phyloP scores from a whole-genome alignment of 2,797 vertebrate species.

The Gymnoscopelus braueri region DNA sequence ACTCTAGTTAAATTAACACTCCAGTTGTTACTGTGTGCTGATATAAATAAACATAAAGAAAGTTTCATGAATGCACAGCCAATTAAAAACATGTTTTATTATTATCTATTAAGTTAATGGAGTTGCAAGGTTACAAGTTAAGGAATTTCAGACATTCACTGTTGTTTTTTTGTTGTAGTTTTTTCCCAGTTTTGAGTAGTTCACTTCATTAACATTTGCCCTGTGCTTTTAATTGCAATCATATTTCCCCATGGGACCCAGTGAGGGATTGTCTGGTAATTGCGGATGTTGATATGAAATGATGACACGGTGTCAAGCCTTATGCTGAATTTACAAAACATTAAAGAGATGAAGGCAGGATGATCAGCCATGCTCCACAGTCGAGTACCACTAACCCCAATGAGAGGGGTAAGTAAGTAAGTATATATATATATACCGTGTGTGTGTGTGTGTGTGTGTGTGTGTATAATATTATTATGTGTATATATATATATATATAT shows the following conservation, averaged over 20 bases:
- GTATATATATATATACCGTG: neutral
- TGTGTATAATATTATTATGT: too few species aligned
- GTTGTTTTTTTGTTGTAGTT: constrained; percentile 47
- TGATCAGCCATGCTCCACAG: constrained; percentile 24
- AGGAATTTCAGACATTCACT: constrained; percentile 84
- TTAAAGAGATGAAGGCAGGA: constrained; percentile 38
- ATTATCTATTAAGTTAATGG: constrained; percentile 4
- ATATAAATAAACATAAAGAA: too few species aligned
- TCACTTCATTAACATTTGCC: constrained; percentile 99
- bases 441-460: neutral
- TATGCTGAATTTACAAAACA: constrained; percentile 62
- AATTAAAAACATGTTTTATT: neutral
- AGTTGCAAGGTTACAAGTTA: constrained; percentile 64
- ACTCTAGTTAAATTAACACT: too few species aligned
- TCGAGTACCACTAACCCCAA: constrained; percentile 5
- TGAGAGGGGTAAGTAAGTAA: constrained; percentile 1
- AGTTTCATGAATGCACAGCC: neutral
- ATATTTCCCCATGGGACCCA: constrained; percentile 90
- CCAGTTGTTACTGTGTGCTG: too few species aligned
- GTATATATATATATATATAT: too few species aligned
- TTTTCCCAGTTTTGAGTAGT: constrained; percentile 90
- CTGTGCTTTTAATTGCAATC: constrained; percentile 98
- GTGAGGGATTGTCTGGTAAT: constrained; percentile 89
- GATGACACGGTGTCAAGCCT: constrained; percentile 86
- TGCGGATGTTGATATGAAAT: constrained; percentile 96